Percentiles rank a stretch among this genome's conserved stretches.
Evolutionary conservation across 2,113 vertebrate species (phyloP).

Genomic region (Danionella cerebrum): DNA sequence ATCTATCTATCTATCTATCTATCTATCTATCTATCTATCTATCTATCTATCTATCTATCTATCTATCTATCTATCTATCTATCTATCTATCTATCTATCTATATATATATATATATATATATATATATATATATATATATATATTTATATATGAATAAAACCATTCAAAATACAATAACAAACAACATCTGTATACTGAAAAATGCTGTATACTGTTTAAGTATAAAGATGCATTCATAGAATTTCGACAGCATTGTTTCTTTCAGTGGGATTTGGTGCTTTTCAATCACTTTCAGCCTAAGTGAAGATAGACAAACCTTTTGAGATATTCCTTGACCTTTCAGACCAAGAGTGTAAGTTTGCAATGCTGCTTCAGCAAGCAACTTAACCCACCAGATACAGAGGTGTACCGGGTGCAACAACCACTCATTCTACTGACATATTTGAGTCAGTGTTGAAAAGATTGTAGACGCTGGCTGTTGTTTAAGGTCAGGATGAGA

Average conservation of each 20-base stretch:
- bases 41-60: background rate
- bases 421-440: background rate
- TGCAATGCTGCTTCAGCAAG: background rate
- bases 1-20: background rate
- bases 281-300: background rate
- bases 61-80: background rate
- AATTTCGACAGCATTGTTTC: background rate
- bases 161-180: too few species aligned
- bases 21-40: background rate
- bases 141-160: too few species aligned
- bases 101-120: too few species aligned
- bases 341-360: background rate
- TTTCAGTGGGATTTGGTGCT: background rate
- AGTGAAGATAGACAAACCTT: background rate
- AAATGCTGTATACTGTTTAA: too few species aligned
- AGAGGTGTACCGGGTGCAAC: background rate
- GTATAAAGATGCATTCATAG: background rate
- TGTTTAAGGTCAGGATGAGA: slow-evolving; percentile 7
- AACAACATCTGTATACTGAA: too few species aligned
- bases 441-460: background rate
- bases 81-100: too few species aligned
- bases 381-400: background rate
- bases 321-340: background rate
- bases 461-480: background rate
- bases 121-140: too few species aligned